A percentile compares a stretch with the other conserved stretches of the same genome.
Conservation (phyloP, 2,113 vertebrate genomes). For the Sminthopsis crassicaudata region DNA sequence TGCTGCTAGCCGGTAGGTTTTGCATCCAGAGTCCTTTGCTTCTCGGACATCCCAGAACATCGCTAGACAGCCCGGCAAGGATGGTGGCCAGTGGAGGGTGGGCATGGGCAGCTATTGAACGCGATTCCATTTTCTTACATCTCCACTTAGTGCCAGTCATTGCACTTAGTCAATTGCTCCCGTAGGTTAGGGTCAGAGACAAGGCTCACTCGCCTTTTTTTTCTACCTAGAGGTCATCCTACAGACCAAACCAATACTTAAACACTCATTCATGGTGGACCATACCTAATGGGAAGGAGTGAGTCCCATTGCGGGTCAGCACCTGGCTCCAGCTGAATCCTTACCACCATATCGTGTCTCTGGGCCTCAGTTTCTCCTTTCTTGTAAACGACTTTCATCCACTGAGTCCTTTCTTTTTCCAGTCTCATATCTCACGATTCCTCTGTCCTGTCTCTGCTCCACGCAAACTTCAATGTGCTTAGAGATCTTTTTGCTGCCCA, state of each 20-base stretch:
- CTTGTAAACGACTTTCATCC: not conserved
- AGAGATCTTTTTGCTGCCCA: not conserved
- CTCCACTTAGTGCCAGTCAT: not conserved
- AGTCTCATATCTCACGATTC: not conserved
- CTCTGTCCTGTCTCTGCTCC: not conserved
- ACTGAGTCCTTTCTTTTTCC: not conserved
- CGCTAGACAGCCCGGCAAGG: not conserved
- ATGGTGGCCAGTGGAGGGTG: accelerated
- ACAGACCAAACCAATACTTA: not conserved
- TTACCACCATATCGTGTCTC: not conserved
- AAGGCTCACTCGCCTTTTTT: accelerated
- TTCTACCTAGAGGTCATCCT: not conserved
- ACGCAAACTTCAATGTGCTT: not conserved
- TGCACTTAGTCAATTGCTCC: not conserved
- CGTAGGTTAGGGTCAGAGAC: not conserved
- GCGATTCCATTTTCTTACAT: not conserved
- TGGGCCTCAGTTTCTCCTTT: not conserved
- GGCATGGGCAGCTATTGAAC: not conserved
- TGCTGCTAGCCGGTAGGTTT: constrained; percentile 71
- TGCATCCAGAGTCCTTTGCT: constrained; percentile 73
- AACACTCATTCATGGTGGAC: not conserved
- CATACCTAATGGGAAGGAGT: not conserved
- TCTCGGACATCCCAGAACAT: constrained; percentile 31
- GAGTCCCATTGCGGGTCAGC: not conserved
- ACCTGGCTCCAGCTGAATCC: not conserved